Evolutionary conservation across 2,797 vertebrate genomes (phyloP).

Genomic region (Pelochelys cantorii): DNA sequence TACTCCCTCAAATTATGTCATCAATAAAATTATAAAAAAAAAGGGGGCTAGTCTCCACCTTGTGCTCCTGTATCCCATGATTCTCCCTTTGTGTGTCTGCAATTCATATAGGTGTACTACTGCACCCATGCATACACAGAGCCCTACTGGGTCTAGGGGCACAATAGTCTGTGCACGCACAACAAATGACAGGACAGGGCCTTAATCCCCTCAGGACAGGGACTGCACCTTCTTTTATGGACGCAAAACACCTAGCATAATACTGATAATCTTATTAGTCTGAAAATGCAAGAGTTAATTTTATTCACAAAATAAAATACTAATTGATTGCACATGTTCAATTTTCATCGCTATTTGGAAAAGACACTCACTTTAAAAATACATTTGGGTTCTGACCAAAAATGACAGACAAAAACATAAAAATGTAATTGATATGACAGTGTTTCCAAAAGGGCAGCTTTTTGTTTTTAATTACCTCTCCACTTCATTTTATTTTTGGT

Average conservation of each 20-base stretch:
- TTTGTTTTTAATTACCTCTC: constrained; percentile 46
- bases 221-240: not conserved
- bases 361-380: constrained; percentile 45
- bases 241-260: not conserved
- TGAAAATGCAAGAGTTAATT: not conserved
- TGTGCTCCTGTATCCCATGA: not conserved
- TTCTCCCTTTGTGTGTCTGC: not conserved
- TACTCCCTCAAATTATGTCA: not conserved
- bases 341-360: constrained; percentile 38
- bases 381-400: constrained; percentile 41
- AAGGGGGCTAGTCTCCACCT: not conserved
- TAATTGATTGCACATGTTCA: constrained; percentile 6
- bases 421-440: constrained; percentile 54
- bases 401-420: constrained; percentile 44
- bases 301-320: constrained; percentile 36
- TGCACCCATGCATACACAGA: not conserved
- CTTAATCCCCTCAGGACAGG: not conserved
- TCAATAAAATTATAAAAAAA: not conserved
- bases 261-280: not conserved
- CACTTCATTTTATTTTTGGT: constrained; percentile 53
- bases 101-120: not conserved
- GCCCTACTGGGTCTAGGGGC: not conserved
- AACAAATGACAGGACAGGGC: not conserved
- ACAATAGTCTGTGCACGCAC: not conserved
- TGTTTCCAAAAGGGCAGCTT: constrained; percentile 52